Percentiles rank a stretch among this genome's conserved stretches.
These are phyloP conservation scores for Ferrisia virgata DNA, from an alignment of 2,888 invertebrate genomes.

Conservation along the genomic window DNA sequence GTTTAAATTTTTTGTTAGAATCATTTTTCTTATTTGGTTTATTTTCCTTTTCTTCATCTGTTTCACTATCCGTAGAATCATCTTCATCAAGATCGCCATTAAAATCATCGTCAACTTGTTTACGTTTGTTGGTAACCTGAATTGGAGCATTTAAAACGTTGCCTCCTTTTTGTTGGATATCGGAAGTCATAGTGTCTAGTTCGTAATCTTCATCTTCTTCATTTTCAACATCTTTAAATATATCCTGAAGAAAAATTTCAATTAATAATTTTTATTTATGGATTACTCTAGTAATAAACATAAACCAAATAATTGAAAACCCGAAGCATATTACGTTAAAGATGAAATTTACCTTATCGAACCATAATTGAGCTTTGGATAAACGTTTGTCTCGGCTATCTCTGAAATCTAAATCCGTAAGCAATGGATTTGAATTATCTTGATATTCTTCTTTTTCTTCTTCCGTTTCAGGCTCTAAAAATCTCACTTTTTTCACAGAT, in stretches of 20 bases:
- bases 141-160: slow-evolving; percentile 50
- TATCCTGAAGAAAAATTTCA: slow-evolving; percentile 49
- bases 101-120: slow-evolving; percentile 45
- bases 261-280: slow-evolving; percentile 39
- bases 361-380: slow-evolving; percentile 82
- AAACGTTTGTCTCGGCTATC: slow-evolving; percentile 70
- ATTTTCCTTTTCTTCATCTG: slow-evolving; percentile 59
- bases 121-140: slow-evolving; percentile 50
- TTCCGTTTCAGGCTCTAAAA: slow-evolving; percentile 46
- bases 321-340: neutral
- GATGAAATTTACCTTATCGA: slow-evolving; percentile 61
- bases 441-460: neutral
- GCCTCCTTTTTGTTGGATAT: slow-evolving; percentile 47
- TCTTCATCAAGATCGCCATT: slow-evolving; percentile 49
- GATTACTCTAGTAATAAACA: too few relatives aligned
- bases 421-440: slow-evolving; percentile 63
- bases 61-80: slow-evolving; percentile 52
- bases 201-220: slow-evolving; percentile 86
- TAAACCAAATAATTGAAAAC: neutral
- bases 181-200: slow-evolving; percentile 68
- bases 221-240: slow-evolving; percentile 65
- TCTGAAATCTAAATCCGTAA: slow-evolving; percentile 75
- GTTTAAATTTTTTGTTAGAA: neutral
- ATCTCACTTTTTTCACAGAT: slow-evolving; percentile 50
- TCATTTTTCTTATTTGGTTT: neutral